Conservation (phyloP, 2,113 vertebrate genomes). For the Paracyprichromis sp. region DNA sequence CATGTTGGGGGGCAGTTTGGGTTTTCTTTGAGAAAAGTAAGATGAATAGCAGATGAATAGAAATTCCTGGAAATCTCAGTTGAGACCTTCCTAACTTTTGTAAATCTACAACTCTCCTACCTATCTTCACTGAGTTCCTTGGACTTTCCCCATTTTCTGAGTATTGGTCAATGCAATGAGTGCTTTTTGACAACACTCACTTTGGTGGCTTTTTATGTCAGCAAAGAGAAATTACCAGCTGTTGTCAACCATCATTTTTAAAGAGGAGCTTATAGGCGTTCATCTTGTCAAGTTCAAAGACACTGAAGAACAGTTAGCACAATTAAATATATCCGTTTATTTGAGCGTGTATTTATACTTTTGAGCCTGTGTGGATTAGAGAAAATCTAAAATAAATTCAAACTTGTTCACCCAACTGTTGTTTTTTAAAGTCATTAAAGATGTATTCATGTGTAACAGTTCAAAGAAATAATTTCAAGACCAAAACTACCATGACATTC, state of each 20-base stretch:
- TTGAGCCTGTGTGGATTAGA: background rate
- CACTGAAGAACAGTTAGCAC: rapidly evolving
- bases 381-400: background rate
- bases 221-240: background rate
- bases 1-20: background rate
- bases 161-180: background rate
- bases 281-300: background rate
- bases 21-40: rapidly evolving
- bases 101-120: background rate
- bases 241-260: background rate
- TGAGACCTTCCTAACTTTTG: background rate
- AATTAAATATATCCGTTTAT: background rate
- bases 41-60: background rate
- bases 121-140: background rate
- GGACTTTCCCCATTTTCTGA: background rate
- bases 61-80: background rate
- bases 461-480: background rate
- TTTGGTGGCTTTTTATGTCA: background rate
- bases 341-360: background rate
- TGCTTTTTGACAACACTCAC: background rate
- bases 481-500: background rate
- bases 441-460: background rate
- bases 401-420: rapidly evolving
- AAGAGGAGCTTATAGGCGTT: background rate
- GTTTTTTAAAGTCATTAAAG: background rate